Evolutionary conservation across 1,140 invertebrate species (phyloP).

Genomic region (Macrostomum lignano): DNA sequence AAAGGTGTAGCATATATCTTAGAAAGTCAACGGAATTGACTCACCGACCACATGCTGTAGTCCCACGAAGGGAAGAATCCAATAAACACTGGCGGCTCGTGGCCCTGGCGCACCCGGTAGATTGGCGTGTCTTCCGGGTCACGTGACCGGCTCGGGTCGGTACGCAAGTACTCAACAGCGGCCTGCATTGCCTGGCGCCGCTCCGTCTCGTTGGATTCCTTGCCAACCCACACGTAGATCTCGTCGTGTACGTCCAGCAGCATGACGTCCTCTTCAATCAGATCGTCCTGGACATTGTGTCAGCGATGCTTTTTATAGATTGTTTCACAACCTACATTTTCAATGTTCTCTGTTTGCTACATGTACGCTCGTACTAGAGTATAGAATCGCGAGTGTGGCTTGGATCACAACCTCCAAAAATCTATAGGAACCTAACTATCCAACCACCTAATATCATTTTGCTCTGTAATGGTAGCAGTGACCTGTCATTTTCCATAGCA

Average conservation of each 20-base stretch:
- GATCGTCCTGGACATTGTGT: constrained; percentile 12
- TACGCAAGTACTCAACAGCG: constrained; percentile 31
- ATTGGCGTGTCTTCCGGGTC: constrained; percentile 48
- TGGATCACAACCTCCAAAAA: too few species aligned
- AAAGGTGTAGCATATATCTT: too few species aligned
- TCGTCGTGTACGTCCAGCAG: constrained; percentile 48
- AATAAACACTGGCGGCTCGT: too few species aligned
- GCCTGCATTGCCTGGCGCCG: constrained; percentile 32
- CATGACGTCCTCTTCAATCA: constrained; percentile 43
- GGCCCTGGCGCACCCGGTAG: constrained; percentile 44
- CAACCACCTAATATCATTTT: too few species aligned
- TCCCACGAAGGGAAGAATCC: too few species aligned
- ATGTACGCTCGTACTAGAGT: too few species aligned
- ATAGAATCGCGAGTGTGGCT: too few species aligned
- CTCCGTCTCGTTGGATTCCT: constrained; percentile 35
- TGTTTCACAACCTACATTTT: constrained; percentile 6
- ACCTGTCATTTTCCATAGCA: too few species aligned
- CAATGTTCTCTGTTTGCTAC: background rate
- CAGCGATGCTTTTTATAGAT: background rate
- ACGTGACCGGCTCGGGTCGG: constrained; percentile 44
- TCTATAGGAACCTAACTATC: too few species aligned
- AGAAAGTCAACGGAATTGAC: too few species aligned
- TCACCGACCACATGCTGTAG: too few species aligned
- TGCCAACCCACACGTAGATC: constrained; percentile 58
- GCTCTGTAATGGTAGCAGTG: too few species aligned